Evolutionary conservation across 2,888 invertebrate species (phyloP), one percentile per base, ranked within the genome.

Genomic region (Drymonia ruficornis): DNA sequence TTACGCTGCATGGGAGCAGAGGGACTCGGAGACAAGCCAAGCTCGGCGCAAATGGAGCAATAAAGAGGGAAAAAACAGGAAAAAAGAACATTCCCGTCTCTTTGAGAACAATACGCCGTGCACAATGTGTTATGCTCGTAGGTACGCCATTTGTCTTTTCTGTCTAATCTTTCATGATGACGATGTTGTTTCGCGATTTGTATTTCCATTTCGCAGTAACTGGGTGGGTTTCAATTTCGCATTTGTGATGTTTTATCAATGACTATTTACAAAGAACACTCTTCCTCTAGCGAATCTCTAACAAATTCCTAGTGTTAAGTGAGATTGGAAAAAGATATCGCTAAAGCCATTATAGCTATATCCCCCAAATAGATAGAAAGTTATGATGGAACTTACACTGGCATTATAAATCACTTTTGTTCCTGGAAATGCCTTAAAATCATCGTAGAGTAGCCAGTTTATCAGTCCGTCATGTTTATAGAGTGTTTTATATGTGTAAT

Each of bases 81-180:
- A 78, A 74, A 78, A 78, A 72, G 73, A 75, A 71, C 72, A 74
- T 70, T 74, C 73, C 70, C 74, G 75, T 80, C 76, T 79, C 79
- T 83, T 83, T 77, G 75, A 73, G 74, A 83, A 87, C 85, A 86
- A 87, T 86, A 72, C 81, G 52, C 59, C 60, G 66, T 69, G 70
- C 74, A 80, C 83, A 83, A 81, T 81, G 80, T 81, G 79, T 80
- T 66, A 72, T 72, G 59, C 61, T 50, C 62, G 74, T 73, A 75
- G 71, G 74, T 75, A 70, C 59, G 62, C 74, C 84, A 83, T 86
- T 87, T 86, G 81, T 87, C 84, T 84, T 28, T 83, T 79, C 83
- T 82, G 88, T 87, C 86, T 86, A 87, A 88, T 88, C 84, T 88
- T 84, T 81, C 81, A 80, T 83, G 81, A 86, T 86, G 86, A 86